Conservation (phyloP, 2,797 vertebrate species). For the Myotis vivesi region DNA sequence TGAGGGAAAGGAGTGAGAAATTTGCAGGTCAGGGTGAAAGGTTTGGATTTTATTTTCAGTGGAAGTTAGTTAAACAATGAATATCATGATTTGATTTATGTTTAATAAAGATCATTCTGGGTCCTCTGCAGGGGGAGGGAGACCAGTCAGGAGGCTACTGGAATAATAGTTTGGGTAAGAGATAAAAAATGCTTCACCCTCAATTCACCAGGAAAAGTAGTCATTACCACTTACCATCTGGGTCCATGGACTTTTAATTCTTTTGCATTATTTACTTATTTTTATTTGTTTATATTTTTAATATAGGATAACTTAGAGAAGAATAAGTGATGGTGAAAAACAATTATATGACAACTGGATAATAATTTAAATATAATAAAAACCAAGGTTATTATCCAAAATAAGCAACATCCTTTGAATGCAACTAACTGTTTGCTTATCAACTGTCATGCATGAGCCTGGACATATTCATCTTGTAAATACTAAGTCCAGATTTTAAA, state of each 20-base stretch:
- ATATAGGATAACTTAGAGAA: conserved; percentile 23
- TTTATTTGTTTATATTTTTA: conserved; percentile 44
- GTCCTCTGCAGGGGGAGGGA: not conserved
- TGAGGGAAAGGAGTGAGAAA: not conserved
- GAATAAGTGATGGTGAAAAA: not conserved
- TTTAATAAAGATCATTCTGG: conserved; percentile 29
- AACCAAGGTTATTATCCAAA: conserved; percentile 2
- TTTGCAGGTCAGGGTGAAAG: not conserved
- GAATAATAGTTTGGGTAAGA: not conserved
- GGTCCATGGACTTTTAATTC: not conserved
- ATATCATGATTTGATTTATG: not conserved
- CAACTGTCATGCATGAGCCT: not conserved
- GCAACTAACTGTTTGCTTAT: not conserved
- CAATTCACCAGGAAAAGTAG: conserved; percentile 17
- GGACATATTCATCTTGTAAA: not conserved
- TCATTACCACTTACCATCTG: not conserved
- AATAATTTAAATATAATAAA: conserved; percentile 18
- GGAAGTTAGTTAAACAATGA: not conserved
- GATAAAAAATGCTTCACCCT: not conserved
- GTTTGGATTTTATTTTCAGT: conserved; percentile 31
- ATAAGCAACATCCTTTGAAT: not conserved
- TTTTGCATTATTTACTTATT: conserved; percentile 4
- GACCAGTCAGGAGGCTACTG: not conserved
- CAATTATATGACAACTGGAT: not conserved
- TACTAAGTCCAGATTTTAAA: not conserved